phyloP scores from a whole-genome alignment of 1,140 invertebrate species.

The Tyrophagus putrescentiae region DNA sequence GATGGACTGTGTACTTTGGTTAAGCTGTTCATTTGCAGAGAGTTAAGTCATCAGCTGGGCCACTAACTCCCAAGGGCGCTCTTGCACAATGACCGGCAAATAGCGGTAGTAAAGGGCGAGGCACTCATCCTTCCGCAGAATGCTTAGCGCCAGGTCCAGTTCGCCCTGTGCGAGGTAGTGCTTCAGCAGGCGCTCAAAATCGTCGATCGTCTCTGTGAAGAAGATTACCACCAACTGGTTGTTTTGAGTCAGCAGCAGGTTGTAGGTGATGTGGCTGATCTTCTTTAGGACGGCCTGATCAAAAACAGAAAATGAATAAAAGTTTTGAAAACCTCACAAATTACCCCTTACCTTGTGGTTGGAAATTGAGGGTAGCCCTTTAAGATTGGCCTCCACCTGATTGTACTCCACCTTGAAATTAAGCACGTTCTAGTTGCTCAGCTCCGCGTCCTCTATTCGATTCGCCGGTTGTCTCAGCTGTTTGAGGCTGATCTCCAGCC shows the following conservation, averaged over 20 bases:
- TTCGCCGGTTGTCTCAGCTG: constrained; percentile 55
- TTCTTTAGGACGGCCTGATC: constrained; percentile 42
- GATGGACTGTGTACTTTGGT: too few relatives aligned
- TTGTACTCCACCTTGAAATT: constrained; percentile 40
- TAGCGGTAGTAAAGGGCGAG: constrained; percentile 77
- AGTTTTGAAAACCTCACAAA: constrained; percentile 8
- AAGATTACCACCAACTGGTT: constrained; percentile 70
- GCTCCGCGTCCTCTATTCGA: too few relatives aligned
- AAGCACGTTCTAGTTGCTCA: too few relatives aligned
- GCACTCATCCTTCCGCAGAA: constrained; percentile 36
- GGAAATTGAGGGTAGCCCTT: constrained; percentile 30
- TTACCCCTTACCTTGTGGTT: constrained; percentile 27
- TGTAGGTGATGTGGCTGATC: constrained; percentile 67
- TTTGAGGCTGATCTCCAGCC: constrained; percentile 76
- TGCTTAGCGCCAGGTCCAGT: constrained; percentile 48
- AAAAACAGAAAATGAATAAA: constrained; percentile 6
- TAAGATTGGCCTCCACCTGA: constrained; percentile 60
- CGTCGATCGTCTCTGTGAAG: constrained; percentile 33
- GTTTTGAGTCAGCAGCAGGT: constrained; percentile 78
- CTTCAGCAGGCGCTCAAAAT: constrained; percentile 75
- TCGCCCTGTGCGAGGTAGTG: constrained; percentile 63
- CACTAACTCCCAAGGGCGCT: constrained; percentile 63
- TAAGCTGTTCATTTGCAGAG: too few relatives aligned
- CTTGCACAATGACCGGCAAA: constrained; percentile 62
- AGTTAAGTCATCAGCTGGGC: constrained; percentile 61